These are phyloP conservation scores for Elachura formosa DNA, from an alignment of 2,113 vertebrate genomes.

Conservation along the genomic window DNA sequence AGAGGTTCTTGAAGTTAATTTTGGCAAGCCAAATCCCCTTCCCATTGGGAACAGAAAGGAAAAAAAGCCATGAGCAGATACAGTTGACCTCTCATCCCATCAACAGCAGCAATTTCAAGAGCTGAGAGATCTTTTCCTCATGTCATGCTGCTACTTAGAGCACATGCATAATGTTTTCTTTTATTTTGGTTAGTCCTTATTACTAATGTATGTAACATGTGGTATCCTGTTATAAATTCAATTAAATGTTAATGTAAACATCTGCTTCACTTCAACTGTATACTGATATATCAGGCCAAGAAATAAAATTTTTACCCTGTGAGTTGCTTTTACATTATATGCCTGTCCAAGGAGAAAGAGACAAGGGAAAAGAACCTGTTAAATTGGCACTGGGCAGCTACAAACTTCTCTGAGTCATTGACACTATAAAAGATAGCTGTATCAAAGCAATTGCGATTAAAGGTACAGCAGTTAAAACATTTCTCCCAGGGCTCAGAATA, in stretches of 20 bases:
- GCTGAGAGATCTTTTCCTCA: neutral
- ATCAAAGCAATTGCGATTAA: neutral
- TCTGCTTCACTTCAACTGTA: constrained; percentile 9
- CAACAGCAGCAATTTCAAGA: neutral
- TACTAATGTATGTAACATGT: constrained; percentile 42
- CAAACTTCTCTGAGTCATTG: neutral
- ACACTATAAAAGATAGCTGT: neutral
- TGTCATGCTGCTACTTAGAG: neutral
- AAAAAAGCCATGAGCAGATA: neutral
- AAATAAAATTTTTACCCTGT: neutral
- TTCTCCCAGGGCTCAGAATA: neutral
- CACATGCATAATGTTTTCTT: neutral
- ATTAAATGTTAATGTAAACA: constrained; percentile 58
- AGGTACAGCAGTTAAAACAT: neutral
- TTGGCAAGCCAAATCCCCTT: neutral
- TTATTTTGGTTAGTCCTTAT: constrained; percentile 51
- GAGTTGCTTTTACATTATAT: neutral
- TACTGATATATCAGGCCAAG: neutral
- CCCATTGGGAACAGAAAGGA: neutral
- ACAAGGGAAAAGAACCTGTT: neutral
- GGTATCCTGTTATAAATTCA: constrained; percentile 20
- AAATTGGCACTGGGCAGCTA: neutral
- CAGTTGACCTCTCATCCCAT: neutral
- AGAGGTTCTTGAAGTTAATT: neutral
- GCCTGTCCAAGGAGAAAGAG: neutral